Percentiles rank a stretch among this genome's conserved stretches.
Conservation (phyloP, 2,113 vertebrate species). For the Melanerpes aurifrons region DNA sequence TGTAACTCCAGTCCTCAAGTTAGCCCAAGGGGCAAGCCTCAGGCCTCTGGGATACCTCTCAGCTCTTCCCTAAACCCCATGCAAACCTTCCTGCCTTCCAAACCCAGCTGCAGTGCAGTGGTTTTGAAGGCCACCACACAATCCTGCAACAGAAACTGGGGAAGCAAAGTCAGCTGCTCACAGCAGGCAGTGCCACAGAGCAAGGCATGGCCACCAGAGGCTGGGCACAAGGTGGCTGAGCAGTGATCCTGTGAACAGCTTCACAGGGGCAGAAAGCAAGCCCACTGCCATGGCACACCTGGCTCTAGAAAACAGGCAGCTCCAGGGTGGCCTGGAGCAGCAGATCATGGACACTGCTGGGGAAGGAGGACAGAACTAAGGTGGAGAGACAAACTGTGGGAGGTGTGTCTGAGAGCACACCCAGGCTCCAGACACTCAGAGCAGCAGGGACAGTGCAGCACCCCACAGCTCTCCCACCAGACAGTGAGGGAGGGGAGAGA, state of each 20-base stretch:
- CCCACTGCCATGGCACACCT: fast-evolving
- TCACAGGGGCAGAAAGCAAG: not conserved
- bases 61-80: not conserved
- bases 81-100: not conserved
- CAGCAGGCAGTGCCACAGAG: not conserved
- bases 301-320: not conserved
- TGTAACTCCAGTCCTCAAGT: not conserved
- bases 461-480: not conserved
- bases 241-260: not conserved
- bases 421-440: not conserved
- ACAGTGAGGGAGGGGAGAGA: not conserved
- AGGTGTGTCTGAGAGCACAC: not conserved
- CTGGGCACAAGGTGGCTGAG: not conserved
- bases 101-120: not conserved
- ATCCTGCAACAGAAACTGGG: not conserved
- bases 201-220: not conserved
- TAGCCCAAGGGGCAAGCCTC: not conserved
- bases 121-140: not conserved
- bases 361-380: not conserved
- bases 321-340: not conserved
- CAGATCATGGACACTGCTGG: too few relatives aligned
- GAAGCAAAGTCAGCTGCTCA: not conserved
- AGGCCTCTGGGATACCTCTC: not conserved
- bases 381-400: not conserved
- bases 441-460: not conserved